A percentile compares a stretch with the other conserved stretches of the same genome.
phyloP scores from a whole-genome alignment of 2,113 vertebrate genomes.

The Hyla sarda region DNA sequence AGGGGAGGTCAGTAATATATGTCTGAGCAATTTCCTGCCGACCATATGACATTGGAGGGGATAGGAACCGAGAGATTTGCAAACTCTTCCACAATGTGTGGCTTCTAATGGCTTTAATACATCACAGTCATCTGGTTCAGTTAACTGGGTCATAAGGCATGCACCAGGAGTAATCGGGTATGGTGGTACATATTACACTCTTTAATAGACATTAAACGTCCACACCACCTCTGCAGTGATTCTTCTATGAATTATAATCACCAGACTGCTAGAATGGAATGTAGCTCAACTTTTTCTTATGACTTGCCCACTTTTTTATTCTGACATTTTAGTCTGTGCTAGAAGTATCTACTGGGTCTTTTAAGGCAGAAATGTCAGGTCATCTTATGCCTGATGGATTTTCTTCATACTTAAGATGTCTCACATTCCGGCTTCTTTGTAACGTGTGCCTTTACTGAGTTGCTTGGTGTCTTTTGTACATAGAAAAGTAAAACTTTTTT shows the following conservation, averaged over 20 bases:
- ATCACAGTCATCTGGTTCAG: conserved; percentile 51
- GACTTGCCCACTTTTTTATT: background rate
- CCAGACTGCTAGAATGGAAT: background rate
- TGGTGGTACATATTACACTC: conserved; percentile 10
- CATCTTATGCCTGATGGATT: background rate
- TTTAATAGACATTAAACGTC: conserved; percentile 48
- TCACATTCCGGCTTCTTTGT: background rate
- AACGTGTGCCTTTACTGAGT: background rate
- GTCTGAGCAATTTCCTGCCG: conserved; percentile 22
- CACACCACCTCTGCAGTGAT: conserved; percentile 6
- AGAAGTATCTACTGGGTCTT: background rate
- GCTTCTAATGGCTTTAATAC: conserved; percentile 52
- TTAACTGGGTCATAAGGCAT: conserved; percentile 55
- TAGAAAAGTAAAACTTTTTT: background rate
- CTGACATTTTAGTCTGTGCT: background rate
- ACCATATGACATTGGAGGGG: conserved; percentile 44
- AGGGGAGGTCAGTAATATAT: background rate
- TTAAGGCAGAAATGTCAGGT: background rate
- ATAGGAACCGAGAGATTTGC: conserved; percentile 44
- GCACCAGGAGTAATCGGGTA: conserved; percentile 46
- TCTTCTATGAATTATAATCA: conserved; percentile 10
- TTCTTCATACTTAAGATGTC: background rate
- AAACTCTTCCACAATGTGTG: conserved; percentile 46
- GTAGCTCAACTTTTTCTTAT: background rate
- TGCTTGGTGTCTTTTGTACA: background rate